These are phyloP conservation scores for Dipodomys stephensi DNA, from an alignment of 2,113 vertebrate genomes.

Conservation along the genomic window DNA sequence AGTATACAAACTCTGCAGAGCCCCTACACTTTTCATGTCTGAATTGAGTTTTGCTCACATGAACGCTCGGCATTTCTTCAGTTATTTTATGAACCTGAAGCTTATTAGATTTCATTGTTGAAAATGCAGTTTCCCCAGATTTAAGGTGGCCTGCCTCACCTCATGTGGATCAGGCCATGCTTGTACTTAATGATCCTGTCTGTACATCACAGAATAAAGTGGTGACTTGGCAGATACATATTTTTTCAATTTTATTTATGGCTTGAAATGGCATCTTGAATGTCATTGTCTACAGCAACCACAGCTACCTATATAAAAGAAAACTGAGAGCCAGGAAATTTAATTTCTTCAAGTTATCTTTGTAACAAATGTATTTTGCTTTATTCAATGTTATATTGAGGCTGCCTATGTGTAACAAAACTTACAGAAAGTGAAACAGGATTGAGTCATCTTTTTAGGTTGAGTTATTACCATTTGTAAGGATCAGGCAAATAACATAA, in stretches of 20 bases:
- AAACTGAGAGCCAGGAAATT: neutral
- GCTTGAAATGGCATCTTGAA: neutral
- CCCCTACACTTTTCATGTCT: neutral
- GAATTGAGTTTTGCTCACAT: neutral
- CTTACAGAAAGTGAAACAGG: neutral
- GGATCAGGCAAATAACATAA: neutral
- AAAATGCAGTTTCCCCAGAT: neutral
- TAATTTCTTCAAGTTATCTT: neutral
- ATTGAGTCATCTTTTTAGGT: neutral
- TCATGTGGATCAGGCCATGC: neutral
- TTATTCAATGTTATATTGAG: neutral
- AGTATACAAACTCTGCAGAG: neutral
- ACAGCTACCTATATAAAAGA: neutral
- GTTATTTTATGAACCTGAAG: slow-evolving; percentile 12
- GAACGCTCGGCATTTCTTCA: neutral
- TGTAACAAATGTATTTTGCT: neutral
- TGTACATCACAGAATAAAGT: neutral
- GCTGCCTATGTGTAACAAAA: neutral
- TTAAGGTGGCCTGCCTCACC: neutral
- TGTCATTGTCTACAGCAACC: neutral
- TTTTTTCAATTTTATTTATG: slow-evolving; percentile 35
- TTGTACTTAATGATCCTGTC: neutral
- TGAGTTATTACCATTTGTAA: neutral
- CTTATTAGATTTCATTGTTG: slow-evolving; percentile 30
- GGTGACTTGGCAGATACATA: neutral